Percentiles rank a stretch among this genome's conserved stretches.
Conservation (phyloP, 2,113 vertebrate species). For the Cyphomyrus plagiostoma region DNA sequence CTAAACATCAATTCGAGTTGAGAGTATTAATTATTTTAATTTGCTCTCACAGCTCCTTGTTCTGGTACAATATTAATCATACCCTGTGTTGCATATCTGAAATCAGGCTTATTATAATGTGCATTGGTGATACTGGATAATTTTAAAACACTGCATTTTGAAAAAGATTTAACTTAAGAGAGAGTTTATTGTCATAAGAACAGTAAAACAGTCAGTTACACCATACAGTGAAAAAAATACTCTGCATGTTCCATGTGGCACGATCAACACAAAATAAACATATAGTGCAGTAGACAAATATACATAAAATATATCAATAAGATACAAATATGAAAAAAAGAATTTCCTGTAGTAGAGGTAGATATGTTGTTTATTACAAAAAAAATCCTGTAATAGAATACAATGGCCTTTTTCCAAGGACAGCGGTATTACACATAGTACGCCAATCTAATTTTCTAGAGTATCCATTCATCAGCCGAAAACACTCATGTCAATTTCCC, state of each 20-base stretch:
- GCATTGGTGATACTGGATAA: neutral
- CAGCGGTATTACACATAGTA: neutral
- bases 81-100: neutral
- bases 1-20: neutral
- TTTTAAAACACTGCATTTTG: neutral
- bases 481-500: neutral
- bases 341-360: neutral
- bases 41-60: neutral
- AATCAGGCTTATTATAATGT: neutral
- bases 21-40: neutral
- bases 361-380: neutral
- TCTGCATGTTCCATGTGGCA: neutral
- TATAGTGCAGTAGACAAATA: neutral
- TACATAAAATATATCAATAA: neutral
- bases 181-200: neutral
- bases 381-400: neutral
- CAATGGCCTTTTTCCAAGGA: neutral
- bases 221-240: neutral
- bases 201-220: neutral
- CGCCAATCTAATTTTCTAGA: constrained; percentile 7
- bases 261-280: neutral
- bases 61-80: neutral
- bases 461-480: constrained; percentile 7
- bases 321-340: neutral
- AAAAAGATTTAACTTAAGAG: neutral